phyloP scores from a whole-genome alignment of 2,888 invertebrate species.

The Ormyrus thymus region DNA sequence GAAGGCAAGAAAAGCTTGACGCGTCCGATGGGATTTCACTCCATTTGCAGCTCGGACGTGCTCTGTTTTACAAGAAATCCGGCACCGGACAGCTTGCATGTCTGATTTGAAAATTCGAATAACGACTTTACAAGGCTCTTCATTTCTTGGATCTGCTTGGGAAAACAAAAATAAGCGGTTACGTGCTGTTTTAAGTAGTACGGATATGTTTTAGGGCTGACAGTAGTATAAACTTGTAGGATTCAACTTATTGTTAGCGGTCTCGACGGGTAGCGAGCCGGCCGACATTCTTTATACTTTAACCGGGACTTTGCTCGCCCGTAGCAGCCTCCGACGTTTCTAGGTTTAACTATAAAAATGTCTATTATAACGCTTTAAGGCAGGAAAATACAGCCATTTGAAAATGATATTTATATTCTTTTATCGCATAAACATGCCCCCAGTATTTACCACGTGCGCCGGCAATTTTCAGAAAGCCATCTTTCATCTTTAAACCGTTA shows the following conservation, averaged over 20 bases:
- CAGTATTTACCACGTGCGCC: slow-evolving; percentile 16
- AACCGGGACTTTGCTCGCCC: slow-evolving; percentile 8
- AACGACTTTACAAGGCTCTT: no score
- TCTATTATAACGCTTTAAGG: slow-evolving; percentile 41
- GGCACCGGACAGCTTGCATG: no score
- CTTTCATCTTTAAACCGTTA: no score
- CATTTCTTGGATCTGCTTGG: no score
- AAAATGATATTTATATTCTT: slow-evolving; percentile 37
- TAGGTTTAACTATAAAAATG: slow-evolving; percentile 47
- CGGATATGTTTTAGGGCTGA: slow-evolving; percentile 11
- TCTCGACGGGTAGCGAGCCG: slow-evolving; percentile 7
- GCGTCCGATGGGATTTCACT: slow-evolving; percentile 18
- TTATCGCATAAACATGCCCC: slow-evolving; percentile 27
- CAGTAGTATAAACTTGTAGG: slow-evolving; percentile 35
- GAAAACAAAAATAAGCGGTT: no score
- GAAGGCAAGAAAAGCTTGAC: slow-evolving; percentile 9
- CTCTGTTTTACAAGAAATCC: slow-evolving; percentile 7
- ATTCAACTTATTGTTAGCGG: slow-evolving; percentile 20
- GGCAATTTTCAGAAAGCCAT: no score
- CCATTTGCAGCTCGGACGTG: slow-evolving; percentile 3
- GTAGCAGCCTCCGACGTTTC: slow-evolving; percentile 17
- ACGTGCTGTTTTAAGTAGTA: slow-evolving; percentile 19
- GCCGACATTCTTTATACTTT: slow-evolving; percentile 42
- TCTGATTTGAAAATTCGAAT: no score
- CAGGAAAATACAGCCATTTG: slow-evolving; percentile 37